phyloP scores from a whole-genome alignment of 1,140 invertebrate genomes.

The Samia ricini region DNA sequence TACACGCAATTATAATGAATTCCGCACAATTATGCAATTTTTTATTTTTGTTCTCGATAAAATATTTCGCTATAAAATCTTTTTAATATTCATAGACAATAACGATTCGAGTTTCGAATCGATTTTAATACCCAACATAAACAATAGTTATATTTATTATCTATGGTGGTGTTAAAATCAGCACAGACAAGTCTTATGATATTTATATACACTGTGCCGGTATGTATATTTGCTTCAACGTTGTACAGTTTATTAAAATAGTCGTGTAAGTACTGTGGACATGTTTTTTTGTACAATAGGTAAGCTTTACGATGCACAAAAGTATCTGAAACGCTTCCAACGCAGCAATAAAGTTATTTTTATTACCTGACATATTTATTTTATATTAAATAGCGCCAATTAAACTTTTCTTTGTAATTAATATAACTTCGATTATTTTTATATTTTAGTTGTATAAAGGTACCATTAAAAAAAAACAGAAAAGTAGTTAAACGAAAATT shows the following conservation, averaged over 20 bases:
- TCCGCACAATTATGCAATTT: no score
- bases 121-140: no score
- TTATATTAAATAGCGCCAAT: not conserved
- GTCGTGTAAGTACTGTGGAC: slow-evolving; percentile 52
- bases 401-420: not conserved
- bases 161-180: slow-evolving; percentile 11
- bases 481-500: no score
- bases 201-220: slow-evolving; percentile 26
- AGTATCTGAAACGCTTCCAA: slow-evolving; percentile 29
- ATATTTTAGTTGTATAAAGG: no score
- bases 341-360: not conserved
- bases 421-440: no score
- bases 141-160: not conserved
- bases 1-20: no score
- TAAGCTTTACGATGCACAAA: slow-evolving; percentile 59
- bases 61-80: no score
- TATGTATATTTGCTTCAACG: slow-evolving; percentile 50
- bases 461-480: no score
- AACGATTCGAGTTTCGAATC: no score
- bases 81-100: no score
- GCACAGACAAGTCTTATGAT: slow-evolving; percentile 38
- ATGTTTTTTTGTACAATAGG: slow-evolving; percentile 49
- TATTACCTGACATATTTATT: not conserved
- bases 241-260: slow-evolving; percentile 50
- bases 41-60: no score